Base-by-base conservation (phyloP, 92 coral and sea anemone genomes). In the Paramuricea clavata region DNA sequence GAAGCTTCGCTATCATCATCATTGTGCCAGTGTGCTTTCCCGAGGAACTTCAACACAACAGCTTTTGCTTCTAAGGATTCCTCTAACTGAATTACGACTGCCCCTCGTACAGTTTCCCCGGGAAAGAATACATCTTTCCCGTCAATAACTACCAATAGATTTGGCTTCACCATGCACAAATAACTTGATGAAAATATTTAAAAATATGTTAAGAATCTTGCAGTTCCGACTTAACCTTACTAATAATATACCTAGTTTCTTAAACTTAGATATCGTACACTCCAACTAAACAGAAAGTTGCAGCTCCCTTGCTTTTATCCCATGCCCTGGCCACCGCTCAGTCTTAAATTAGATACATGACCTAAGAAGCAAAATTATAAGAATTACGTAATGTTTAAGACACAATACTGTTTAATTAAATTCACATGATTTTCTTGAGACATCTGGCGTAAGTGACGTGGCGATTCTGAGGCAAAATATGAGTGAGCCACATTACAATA, bases 51-150 rank as follows among this genome's bases (percentile, higher is more conserved):
- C 21, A 74, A 43, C 1, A 74, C 31, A 0, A 74, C 34, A 13
- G 57, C 80, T 43, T 74, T 47, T 21, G 80, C 80, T 74, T 74
- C 61, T 21, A 74, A 25, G 0, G 80, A 74, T 74, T 74, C 80
- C n/a, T 49, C 13, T 50, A 42, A 30, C 12, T 74, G 41, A 49
- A 74, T 22, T 2, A 74, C 80, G 17, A 74, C 80, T 28, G 52
- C 43, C 34, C 61, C 80, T 43, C 80, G 28, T 27, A 74, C 32
- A 43, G 61, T 74, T 47, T 42, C 56, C 21, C 80, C 80, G 0
- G 80, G 61, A n/a, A 19, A 47, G 57, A 74, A 74, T 12, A 11
- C 59, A 30, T 74, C 80, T 21, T 74, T 44, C 34, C 33, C 59
- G 52, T 74, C 80, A 74, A 74, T 43, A 11, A 27, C 57, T 47